Conservation (phyloP, 2,113 vertebrate species). For the Centropristis striata region DNA sequence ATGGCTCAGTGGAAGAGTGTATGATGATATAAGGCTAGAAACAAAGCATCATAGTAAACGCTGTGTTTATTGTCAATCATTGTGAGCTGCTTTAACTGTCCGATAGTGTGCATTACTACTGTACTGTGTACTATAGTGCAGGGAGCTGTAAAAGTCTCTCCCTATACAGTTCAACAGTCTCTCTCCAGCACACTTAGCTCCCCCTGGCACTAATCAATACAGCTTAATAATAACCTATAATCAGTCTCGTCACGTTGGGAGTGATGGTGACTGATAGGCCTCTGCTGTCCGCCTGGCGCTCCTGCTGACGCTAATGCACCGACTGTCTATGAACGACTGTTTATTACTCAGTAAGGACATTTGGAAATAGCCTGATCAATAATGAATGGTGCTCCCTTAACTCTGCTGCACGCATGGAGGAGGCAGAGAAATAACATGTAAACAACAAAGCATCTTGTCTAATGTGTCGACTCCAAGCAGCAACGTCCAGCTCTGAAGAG, state of each 20-base stretch:
- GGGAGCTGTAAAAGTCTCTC: slow-evolving; percentile 70
- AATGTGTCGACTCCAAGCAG: neutral
- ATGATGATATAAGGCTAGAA: neutral
- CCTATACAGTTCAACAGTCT: slow-evolving; percentile 50
- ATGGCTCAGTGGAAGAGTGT: neutral
- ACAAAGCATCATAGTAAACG: slow-evolving; percentile 24
- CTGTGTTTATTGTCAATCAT: slow-evolving; percentile 25
- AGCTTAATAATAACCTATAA: slow-evolving; percentile 83
- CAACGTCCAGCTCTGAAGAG: no score
- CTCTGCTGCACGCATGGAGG: slow-evolving; percentile 59
- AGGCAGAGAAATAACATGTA: slow-evolving; percentile 54
- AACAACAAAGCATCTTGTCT: slow-evolving; percentile 52
- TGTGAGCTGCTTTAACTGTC: slow-evolving; percentile 46
- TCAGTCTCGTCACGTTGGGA: slow-evolving; percentile 77
- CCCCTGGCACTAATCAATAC: slow-evolving; percentile 78
- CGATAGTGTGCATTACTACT: slow-evolving; percentile 40
- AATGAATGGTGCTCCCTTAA: slow-evolving; percentile 79
- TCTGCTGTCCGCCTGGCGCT: slow-evolving; percentile 63
- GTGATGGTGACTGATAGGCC: slow-evolving; percentile 82
- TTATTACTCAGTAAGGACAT: slow-evolving; percentile 83
- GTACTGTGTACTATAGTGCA: slow-evolving; percentile 38
- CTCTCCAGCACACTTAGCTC: slow-evolving; percentile 53
- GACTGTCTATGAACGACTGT: slow-evolving; percentile 76
- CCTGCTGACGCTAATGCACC: slow-evolving; percentile 79
- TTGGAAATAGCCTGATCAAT: slow-evolving; percentile 81